phyloP scores from a whole-genome alignment of 2,113 vertebrate genomes.

The Alosa alosa region DNA sequence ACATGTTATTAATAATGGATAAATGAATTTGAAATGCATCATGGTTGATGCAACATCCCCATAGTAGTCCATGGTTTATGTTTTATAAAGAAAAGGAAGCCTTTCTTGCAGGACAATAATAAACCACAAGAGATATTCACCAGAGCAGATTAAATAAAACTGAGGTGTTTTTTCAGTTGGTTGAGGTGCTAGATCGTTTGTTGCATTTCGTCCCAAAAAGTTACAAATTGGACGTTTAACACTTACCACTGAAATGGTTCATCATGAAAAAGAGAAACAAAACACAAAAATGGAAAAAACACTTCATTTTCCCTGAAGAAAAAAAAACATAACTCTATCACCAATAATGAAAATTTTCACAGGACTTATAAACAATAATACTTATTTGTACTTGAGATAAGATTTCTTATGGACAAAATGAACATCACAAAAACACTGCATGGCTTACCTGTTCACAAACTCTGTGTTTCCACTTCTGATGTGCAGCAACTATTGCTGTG shows the following conservation, averaged over 20 bases:
- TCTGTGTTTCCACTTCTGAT: not conserved
- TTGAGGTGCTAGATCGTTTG: not conserved
- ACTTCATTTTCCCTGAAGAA: constrained; percentile 63
- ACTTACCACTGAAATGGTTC: constrained; percentile 64
- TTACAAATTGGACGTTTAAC: not conserved
- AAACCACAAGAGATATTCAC: not conserved
- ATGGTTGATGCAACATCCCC: not conserved
- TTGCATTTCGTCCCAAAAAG: not conserved
- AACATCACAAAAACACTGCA: not conserved
- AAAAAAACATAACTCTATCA: not conserved
- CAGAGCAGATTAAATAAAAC: not conserved
- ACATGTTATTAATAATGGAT: not conserved
- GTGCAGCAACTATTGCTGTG: not conserved
- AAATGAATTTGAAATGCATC: not conserved
- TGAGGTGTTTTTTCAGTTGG: not conserved
- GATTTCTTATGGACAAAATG: not conserved
- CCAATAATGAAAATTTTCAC: not conserved
- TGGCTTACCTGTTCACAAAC: not conserved
- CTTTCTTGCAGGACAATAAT: not conserved
- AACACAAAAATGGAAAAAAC: constrained; percentile 49
- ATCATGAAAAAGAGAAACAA: constrained; percentile 56
- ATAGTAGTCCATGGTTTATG: not conserved
- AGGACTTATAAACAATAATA: not conserved
- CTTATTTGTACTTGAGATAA: not conserved
- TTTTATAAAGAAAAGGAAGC: not conserved